Percentiles rank a stretch among this genome's conserved stretches.
phyloP scores from a whole-genome alignment of 2,888 invertebrate genomes.

The Drosophila testacea region DNA sequence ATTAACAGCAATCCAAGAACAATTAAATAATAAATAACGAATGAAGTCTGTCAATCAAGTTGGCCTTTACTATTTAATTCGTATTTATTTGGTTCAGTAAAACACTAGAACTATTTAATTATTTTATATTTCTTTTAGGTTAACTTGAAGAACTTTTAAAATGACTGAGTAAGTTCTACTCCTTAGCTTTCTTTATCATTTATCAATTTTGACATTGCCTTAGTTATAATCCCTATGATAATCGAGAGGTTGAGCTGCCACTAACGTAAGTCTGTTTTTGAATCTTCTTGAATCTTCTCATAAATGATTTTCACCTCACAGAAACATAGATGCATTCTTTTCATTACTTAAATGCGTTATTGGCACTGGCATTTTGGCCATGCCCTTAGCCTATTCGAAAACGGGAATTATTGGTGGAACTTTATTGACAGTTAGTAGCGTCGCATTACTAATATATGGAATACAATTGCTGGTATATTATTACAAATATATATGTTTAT shows the following conservation, averaged over 20 bases:
- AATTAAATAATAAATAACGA: constrained; percentile 3
- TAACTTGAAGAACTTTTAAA: background rate
- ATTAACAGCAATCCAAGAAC: constrained; percentile 15
- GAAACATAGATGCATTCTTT: constrained; percentile 48
- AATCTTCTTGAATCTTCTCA: no score
- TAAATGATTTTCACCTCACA: background rate
- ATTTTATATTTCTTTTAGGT: background rate
- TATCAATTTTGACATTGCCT: background rate
- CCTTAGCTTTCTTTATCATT: background rate
- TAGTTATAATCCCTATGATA: constrained; percentile 50
- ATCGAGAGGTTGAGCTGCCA: constrained; percentile 33
- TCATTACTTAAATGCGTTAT: constrained; percentile 49
- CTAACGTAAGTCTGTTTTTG: constrained; percentile 46
- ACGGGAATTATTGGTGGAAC: constrained; percentile 48
- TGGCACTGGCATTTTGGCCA: constrained; percentile 58
- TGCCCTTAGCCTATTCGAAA: constrained; percentile 57
- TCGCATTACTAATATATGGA: constrained; percentile 51
- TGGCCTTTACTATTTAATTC: constrained; percentile 2
- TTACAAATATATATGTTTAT: background rate
- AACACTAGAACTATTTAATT: background rate
- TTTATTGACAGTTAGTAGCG: constrained; percentile 2
- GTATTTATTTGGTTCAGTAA: background rate
- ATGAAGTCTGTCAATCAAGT: background rate
- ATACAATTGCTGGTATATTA: constrained; percentile 52
- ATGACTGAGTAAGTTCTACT: constrained; percentile 17